A percentile compares a stretch with the other conserved stretches of the same genome.
These are phyloP conservation scores for Merops nubicus DNA, from an alignment of 2,113 vertebrate species.

Conservation along the genomic window DNA sequence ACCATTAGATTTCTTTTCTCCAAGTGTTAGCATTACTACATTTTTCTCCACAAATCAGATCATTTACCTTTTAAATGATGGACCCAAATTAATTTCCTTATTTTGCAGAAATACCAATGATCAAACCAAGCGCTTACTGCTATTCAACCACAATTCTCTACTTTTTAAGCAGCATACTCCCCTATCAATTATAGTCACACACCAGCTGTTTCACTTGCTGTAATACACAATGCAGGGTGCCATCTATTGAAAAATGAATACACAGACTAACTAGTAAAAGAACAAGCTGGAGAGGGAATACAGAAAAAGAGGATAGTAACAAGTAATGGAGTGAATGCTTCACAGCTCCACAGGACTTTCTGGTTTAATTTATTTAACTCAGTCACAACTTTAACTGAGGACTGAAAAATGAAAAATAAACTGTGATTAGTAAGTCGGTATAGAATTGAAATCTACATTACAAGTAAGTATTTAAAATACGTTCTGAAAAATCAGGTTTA, in stretches of 20 bases:
- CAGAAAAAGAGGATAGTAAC: conserved; percentile 67
- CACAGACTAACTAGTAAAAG: conserved; percentile 76
- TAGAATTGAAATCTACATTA: conserved; percentile 17
- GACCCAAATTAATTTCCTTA: conserved; percentile 66
- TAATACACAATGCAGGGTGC: conserved; percentile 82
- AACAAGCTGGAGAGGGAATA: conserved; percentile 74
- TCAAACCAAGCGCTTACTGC: conserved; percentile 72
- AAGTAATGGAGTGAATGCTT: conserved; percentile 70
- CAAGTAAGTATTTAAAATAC: neutral
- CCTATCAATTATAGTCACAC: conserved; percentile 78
- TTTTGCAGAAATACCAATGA: conserved; percentile 71
- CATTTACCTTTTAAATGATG: conserved; percentile 50
- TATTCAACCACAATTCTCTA: conserved; percentile 74
- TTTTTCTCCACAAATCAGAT: neutral
- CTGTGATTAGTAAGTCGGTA: neutral
- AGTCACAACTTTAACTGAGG: conserved; percentile 52
- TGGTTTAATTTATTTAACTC: conserved; percentile 76
- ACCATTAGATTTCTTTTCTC: neutral
- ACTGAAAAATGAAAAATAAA: conserved; percentile 43
- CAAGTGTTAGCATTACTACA: neutral
- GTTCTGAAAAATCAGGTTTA: neutral
- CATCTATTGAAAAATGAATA: conserved; percentile 83
- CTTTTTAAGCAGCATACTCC: conserved; percentile 74
- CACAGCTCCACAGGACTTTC: conserved; percentile 76
- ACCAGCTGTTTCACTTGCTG: conserved; percentile 82